These are phyloP conservation scores for Platyrinchus mystaceus DNA, from an alignment of 2,797 vertebrate species.

Conservation along the genomic window DNA sequence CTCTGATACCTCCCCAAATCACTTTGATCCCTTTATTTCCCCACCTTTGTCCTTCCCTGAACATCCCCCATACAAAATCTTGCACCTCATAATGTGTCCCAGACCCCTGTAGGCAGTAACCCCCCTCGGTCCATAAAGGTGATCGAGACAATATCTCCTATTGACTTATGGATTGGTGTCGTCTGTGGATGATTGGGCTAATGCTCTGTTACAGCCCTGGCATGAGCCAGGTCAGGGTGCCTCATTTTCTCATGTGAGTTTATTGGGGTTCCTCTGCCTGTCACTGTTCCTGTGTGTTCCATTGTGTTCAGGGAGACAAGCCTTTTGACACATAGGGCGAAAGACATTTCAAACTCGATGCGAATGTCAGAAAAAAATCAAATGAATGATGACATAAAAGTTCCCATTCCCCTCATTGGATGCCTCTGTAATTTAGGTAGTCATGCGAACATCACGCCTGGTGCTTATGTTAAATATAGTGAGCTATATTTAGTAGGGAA, in stretches of 20 bases:
- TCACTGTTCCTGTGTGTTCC: not conserved
- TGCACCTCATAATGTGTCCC: not conserved
- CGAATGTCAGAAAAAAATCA: not conserved
- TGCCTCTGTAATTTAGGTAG: rapidly evolving
- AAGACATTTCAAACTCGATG: not conserved
- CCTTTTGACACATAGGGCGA: not conserved
- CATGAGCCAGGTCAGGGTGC: not conserved
- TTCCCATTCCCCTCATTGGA: not conserved
- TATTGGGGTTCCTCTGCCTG: not conserved
- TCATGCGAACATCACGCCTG: not conserved
- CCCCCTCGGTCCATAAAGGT: not conserved
- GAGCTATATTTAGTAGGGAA: not conserved
- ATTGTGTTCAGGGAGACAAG: rapidly evolving
- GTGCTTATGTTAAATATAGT: not conserved
- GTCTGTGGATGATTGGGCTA: not conserved
- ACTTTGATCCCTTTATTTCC: not conserved
- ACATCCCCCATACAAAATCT: not conserved
- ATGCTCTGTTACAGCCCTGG: not conserved
- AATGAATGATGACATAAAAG: not conserved
- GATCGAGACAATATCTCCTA: rapidly evolving
- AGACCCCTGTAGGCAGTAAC: not conserved
- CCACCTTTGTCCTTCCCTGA: not conserved
- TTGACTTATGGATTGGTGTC: not conserved
- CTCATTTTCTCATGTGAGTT: not conserved
- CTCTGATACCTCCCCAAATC: not conserved